Evolutionary conservation across 2,888 invertebrate species (phyloP), one percentile per base, ranked within the genome.

Genomic region (Monochamus alternatus): DNA sequence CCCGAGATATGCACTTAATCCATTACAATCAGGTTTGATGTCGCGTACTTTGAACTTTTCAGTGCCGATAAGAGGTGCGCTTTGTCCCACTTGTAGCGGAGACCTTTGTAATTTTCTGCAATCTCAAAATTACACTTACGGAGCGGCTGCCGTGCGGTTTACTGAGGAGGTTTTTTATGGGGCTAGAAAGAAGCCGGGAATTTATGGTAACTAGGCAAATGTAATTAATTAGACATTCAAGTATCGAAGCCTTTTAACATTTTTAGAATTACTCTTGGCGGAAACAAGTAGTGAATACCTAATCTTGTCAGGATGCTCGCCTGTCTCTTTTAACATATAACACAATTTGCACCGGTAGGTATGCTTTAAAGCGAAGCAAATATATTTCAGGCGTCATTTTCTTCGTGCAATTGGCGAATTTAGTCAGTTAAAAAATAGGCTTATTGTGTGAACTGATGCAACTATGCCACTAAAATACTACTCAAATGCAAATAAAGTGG

Each of bases 171-270:
- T 72, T 75, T 71, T 75, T 74, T 67, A 52, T 59, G 52, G 38
- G 59, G 58, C 73, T 74, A 76, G 67, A 73, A 74, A 72, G 73
- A 70, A 72, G 55, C 63, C 74, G 69, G 72, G 80, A 87, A 87
- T 86, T 86, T 88, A 87, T 88, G 87, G 85, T 87, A 88, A 88
- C 87, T 81, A 82, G 82, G 82, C 80, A 87, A 89, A 89, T 88
- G 87, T 86, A 88, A 89, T 89, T 89, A 89, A 88, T 88, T 88
- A 88, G 85, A 86, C 87, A 89, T 89, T 89, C 88, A 87, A 87
- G 88, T 87, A 88, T 88, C 88, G 88, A 86, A 86, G 85, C 86
- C 86, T 87, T 86, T 87, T 87, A 86, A 87, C 87, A 86, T 88
- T 88, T 88, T 88, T 87, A 86, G 87, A 86, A 85, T 86, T 87